Conservation (phyloP, 2,113 vertebrate genomes). For the Puntigrus tetrazona region DNA sequence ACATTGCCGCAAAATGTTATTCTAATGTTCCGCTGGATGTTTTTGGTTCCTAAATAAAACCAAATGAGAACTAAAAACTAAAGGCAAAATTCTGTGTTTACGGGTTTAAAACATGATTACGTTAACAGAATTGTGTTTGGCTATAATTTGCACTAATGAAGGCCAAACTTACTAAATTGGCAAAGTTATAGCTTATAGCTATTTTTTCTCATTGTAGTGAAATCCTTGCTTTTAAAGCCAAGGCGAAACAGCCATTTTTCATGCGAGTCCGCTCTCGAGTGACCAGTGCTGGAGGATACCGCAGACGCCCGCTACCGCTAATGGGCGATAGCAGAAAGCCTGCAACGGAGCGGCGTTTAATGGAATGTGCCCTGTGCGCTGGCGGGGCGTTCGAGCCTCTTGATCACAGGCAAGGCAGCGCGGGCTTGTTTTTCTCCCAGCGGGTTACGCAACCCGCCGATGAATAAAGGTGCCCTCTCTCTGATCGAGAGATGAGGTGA, state of each 20-base stretch:
- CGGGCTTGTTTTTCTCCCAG: conserved; percentile 60
- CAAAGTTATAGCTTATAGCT: not conserved
- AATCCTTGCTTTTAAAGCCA: not conserved
- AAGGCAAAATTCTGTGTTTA: too few relatives aligned
- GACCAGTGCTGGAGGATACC: not conserved
- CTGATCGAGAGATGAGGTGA: conserved; percentile 47
- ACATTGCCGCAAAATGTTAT: too few relatives aligned
- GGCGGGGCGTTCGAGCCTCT: conserved; percentile 40
- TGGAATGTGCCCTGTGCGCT: conserved; percentile 24
- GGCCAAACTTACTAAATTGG: not conserved
- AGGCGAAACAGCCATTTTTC: not conserved
- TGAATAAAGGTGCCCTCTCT: conserved; percentile 61
- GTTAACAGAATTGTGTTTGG: not conserved
- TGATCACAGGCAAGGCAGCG: conserved; percentile 64
- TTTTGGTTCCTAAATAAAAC: too few relatives aligned
- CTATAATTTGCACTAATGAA: not conserved
- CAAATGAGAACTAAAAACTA: too few relatives aligned
- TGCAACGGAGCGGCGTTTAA: not conserved
- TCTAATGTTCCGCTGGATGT: too few relatives aligned
- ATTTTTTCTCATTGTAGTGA: not conserved
- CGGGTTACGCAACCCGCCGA: conserved; percentile 58
- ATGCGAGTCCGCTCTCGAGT: not conserved
- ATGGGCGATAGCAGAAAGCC: not conserved
- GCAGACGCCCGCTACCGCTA: not conserved
- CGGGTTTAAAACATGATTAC: too few relatives aligned